phyloP scores from a whole-genome alignment of 1,140 invertebrate species.

The Drosophila carrolli region DNA sequence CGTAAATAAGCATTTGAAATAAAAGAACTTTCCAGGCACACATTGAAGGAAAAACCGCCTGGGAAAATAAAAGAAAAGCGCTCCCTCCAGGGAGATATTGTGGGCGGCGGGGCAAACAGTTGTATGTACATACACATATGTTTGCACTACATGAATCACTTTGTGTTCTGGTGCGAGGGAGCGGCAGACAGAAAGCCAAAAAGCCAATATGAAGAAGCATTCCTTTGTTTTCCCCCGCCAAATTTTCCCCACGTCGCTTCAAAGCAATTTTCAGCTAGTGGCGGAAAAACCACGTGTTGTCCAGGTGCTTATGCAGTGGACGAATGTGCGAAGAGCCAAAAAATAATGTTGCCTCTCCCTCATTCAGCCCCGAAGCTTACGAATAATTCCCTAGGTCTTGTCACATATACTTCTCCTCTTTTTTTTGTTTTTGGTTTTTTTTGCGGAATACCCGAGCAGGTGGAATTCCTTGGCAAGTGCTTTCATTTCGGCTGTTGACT shows the following conservation, averaged over 20 bases:
- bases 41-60: conserved; percentile 21
- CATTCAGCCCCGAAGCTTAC: not conserved
- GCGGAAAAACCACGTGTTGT: conserved; percentile 72
- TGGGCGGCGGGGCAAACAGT: conserved; percentile 17
- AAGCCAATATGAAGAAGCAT: conserved; percentile 39
- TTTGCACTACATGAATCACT: conserved; percentile 57
- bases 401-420: conserved; percentile 28
- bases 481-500: conserved; percentile 40
- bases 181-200: conserved; percentile 11
- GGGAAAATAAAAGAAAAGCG: conserved; percentile 8
- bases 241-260: conserved; percentile 46
- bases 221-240: conserved; percentile 21
- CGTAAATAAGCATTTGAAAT: conserved; percentile 68
- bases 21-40: conserved; percentile 36
- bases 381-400: conserved; percentile 44
- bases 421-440: not conserved
- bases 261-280: conserved; percentile 60
- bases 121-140: conserved; percentile 23
- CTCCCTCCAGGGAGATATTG: conserved; percentile 10
- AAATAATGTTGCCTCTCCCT: conserved; percentile 14
- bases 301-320: conserved; percentile 72
- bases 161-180: conserved; percentile 20
- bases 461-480: conserved; percentile 37
- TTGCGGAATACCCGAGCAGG: conserved; percentile 12
- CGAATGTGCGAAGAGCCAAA: conserved; percentile 40